A percentile compares a stretch with the other conserved stretches of the same genome.
Conservation (phyloP, 2,888 invertebrate genomes). For the Drosophila yooni region DNA sequence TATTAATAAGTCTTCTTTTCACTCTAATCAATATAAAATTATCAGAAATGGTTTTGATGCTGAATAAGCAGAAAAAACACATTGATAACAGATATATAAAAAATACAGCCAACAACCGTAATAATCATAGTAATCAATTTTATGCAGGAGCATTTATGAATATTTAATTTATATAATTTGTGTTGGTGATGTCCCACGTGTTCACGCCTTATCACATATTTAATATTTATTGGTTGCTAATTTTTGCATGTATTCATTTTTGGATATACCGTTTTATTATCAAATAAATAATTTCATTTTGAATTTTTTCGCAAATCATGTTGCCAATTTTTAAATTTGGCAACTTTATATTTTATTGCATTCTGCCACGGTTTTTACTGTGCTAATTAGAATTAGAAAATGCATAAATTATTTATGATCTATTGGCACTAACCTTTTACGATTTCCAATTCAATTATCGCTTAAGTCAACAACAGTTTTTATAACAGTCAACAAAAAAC, state of each 20-base stretch:
- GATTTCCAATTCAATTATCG: conserved; percentile 39
- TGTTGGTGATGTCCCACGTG: neutral
- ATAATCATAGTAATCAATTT: neutral
- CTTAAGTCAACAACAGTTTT: conserved; percentile 18
- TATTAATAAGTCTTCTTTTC: neutral
- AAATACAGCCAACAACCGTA: neutral
- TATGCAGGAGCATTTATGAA: neutral
- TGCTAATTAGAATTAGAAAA: neutral
- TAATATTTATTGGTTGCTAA: neutral
- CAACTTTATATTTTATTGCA: neutral
- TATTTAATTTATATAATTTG: neutral
- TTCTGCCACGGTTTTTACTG: neutral
- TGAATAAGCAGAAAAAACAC: neutral
- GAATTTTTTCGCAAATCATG: conserved; percentile 9
- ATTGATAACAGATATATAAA: neutral
- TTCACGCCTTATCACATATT: neutral
- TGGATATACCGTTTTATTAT: neutral
- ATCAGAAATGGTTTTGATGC: neutral
- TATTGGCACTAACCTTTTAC: conserved; percentile 48
- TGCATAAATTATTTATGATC: conserved; percentile 3
- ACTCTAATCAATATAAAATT: neutral
- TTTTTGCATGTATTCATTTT: neutral
- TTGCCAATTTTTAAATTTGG: neutral
- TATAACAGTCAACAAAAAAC: conserved; percentile 35
- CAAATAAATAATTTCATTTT: neutral